phyloP scores from a whole-genome alignment of 2,888 invertebrate species.

The Lacanobia wlatinum region DNA sequence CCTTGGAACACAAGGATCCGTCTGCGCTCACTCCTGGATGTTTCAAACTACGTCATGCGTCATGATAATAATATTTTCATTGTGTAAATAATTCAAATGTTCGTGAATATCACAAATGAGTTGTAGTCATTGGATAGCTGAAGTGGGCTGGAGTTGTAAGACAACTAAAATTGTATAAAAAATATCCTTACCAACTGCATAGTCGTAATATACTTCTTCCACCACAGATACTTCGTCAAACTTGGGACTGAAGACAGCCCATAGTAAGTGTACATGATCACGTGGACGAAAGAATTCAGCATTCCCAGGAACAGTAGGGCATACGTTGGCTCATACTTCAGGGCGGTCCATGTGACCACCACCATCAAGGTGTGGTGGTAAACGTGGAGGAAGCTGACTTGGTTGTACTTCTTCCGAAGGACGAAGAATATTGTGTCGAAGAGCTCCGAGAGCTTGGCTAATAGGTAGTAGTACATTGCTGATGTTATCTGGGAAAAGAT shows the following conservation, averaged over 20 bases:
- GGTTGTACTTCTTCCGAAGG: slow-evolving; percentile 93
- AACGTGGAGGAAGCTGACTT: slow-evolving; percentile 95
- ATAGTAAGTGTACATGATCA: slow-evolving; percentile 95
- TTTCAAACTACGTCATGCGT: too few species aligned
- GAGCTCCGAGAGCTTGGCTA: slow-evolving; percentile 93
- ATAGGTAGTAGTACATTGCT: slow-evolving; percentile 87
- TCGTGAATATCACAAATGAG: too few species aligned
- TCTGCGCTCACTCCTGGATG: too few species aligned
- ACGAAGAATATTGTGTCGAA: slow-evolving; percentile 96
- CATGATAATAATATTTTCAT: too few species aligned
- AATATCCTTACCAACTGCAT: slow-evolving; percentile 92
- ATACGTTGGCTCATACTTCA: slow-evolving; percentile 62
- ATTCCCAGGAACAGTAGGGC: slow-evolving; percentile 45
- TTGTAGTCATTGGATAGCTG: too few species aligned
- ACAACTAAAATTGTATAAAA: too few species aligned
- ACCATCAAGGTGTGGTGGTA: slow-evolving; percentile 93
- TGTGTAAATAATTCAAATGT: too few species aligned
- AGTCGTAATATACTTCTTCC: slow-evolving; percentile 94
- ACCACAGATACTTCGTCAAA: slow-evolving; percentile 93
- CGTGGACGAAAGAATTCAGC: slow-evolving; percentile 88
- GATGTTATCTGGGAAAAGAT: slow-evolving; percentile 58
- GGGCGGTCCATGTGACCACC: slow-evolving; percentile 92
- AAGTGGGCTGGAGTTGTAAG: too few species aligned
- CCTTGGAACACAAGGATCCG: too few species aligned
- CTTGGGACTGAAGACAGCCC: slow-evolving; percentile 92